These are phyloP conservation scores for Botia kubotai DNA, from an alignment of 2,797 vertebrate species.

Conservation along the genomic window DNA sequence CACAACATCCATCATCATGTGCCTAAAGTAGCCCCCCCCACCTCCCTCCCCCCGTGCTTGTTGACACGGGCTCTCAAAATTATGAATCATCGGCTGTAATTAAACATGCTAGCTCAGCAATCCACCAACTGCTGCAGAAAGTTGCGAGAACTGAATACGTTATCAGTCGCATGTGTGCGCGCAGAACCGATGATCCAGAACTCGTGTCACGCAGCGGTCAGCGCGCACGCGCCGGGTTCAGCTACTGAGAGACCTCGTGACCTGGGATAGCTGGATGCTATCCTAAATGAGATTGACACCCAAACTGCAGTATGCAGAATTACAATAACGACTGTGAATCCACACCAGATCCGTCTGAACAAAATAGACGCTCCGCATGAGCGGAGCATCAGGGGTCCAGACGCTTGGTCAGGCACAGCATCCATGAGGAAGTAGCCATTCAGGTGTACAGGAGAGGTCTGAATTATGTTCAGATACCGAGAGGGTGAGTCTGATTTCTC, in stretches of 20 bases:
- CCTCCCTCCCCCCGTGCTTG: background rate
- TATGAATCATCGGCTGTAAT: background rate
- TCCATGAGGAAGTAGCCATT: conserved; percentile 56
- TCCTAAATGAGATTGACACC: conserved; percentile 4
- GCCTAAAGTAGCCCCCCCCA: background rate
- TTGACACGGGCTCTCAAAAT: background rate
- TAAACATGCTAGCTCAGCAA: conserved; percentile 10
- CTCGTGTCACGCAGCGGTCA: background rate
- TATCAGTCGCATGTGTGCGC: background rate
- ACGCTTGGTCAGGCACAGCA: conserved; percentile 61
- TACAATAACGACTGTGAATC: conserved; percentile 63
- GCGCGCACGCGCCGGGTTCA: background rate
- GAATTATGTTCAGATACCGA: conserved; percentile 10
- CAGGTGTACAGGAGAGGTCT: conserved; percentile 57
- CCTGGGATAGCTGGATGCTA: background rate
- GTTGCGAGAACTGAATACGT: background rate
- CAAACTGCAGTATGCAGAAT: conserved; percentile 43
- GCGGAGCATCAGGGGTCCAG: conserved; percentile 72
- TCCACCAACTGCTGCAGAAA: conserved; percentile 4
- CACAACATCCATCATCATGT: conserved; percentile 16
- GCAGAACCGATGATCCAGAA: background rate
- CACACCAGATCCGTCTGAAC: conserved; percentile 70
- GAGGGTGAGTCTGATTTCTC: conserved; percentile 27
- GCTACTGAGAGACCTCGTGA: background rate
- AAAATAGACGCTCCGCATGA: conserved; percentile 76